phyloP scores from a whole-genome alignment of 2,113 vertebrate species.

The Phycodurus eques region DNA sequence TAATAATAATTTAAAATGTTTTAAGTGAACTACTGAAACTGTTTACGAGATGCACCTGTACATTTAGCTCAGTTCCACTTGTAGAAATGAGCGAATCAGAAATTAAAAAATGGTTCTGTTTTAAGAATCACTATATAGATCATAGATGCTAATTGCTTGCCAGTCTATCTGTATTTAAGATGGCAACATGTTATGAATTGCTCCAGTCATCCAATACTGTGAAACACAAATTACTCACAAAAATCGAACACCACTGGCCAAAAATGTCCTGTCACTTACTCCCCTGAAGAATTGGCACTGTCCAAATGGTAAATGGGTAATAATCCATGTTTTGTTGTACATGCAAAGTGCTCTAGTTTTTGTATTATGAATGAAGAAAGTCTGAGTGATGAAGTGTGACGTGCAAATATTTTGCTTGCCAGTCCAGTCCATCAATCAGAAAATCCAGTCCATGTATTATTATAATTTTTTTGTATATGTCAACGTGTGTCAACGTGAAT shows the following conservation, averaged over 20 bases:
- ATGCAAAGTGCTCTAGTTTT: slow-evolving; percentile 47
- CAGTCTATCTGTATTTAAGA: not conserved
- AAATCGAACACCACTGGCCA: not conserved
- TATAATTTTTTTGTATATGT: not conserved
- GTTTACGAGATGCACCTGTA: not conserved
- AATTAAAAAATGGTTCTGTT: slow-evolving; percentile 69
- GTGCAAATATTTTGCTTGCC: slow-evolving; percentile 45
- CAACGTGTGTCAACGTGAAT: slow-evolving; percentile 58
- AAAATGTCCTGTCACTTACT: slow-evolving; percentile 2
- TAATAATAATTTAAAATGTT: not conserved
- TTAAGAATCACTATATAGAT: slow-evolving; percentile 65
- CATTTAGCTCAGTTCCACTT: not conserved
- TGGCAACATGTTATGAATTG: slow-evolving; percentile 9
- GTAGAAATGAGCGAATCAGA: slow-evolving; percentile 8
- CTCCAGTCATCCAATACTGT: slow-evolving; percentile 19
- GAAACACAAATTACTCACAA: slow-evolving; percentile 18
- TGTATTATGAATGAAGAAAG: slow-evolving; percentile 41
- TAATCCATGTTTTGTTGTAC: slow-evolving; percentile 42
- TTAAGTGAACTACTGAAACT: not conserved
- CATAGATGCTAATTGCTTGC: slow-evolving; percentile 2
- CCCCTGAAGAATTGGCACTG: slow-evolving; percentile 19
- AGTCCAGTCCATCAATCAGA: not conserved
- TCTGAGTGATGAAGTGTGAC: slow-evolving; percentile 35
- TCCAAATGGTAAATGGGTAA: slow-evolving; percentile 20
- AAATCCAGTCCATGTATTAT: slow-evolving; percentile 14